Evolutionary conservation across 92 coral and sea anemone genomes (phyloP), one percentile per base, ranked within the genome.

Genomic region (Micromussa lordhowensis): DNA sequence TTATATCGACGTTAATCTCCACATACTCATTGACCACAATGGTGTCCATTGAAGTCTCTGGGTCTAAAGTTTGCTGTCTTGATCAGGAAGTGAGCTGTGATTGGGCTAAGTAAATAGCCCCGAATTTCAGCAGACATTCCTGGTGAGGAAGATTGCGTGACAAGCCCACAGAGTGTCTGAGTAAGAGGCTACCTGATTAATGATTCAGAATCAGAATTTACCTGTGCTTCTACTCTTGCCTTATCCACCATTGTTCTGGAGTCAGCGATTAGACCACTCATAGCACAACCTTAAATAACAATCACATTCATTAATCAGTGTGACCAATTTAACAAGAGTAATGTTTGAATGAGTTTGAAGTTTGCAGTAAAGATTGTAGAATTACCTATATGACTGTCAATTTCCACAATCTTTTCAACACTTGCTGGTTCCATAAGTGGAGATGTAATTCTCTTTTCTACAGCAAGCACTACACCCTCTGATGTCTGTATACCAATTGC

Each of bases 141-240:
- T n/a, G n/a, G n/a, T n/a, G n/a, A n/a, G n/a, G n/a, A n/a, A n/a
- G n/a, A n/a, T n/a, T n/a, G n/a, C n/a, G n/a, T n/a, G n/a, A n/a
- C n/a, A n/a, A n/a, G n/a, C n/a, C n/a, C n/a, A n/a, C n/a, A n/a
- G n/a, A n/a, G n/a, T n/a, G n/a, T n/a, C n/a, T n/a, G n/a, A n/a
- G n/a, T n/a, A n/a, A n/a, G n/a, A n/a, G n/a, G n/a, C n/a, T n/a
- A 1, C 48, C 13, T 7, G 12, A 44, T 44, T 44, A 44, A 44
- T 7, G 51, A 44, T 9, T 44, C 1, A 13, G 51, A 44, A 14
- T 16, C 31, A 36, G 36, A 26, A 8, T 16, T 59, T 90, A 93
- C 99, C 96, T 98, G 99, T 64, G 99, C 99, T 83, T 98, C 99
- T 5, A 98, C 99, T 79, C 99, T 94, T 4, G 99, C 99, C 82